phyloP scores from a whole-genome alignment of 2,888 invertebrate species.

The Deilephila porcellus region DNA sequence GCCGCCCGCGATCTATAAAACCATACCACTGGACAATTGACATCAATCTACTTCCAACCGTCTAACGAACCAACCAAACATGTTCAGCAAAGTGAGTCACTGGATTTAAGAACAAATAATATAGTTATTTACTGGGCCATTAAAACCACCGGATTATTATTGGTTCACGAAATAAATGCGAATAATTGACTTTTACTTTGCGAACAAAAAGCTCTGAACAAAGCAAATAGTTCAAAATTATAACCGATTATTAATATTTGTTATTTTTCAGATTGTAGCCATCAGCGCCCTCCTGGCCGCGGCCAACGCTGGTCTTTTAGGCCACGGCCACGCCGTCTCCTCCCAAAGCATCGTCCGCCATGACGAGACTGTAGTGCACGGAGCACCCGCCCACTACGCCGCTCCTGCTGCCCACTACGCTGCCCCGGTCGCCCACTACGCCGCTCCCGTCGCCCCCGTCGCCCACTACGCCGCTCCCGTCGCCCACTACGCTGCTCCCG shows the following conservation, averaged over 20 bases:
- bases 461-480: constrained; percentile 33
- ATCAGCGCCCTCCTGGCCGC: constrained; percentile 71
- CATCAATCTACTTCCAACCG: constrained; percentile 54
- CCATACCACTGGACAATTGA: constrained; percentile 49
- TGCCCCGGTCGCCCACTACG: constrained; percentile 50
- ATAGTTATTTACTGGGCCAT: neutral
- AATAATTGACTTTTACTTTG: neutral
- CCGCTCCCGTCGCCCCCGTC: constrained; percentile 40
- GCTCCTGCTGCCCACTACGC: constrained; percentile 45
- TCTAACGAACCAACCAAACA: constrained; percentile 48
- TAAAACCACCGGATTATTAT: no score
- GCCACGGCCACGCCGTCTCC: constrained; percentile 61
- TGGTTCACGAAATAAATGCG: no score
- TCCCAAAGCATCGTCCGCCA: constrained; percentile 71
- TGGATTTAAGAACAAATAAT: constrained; percentile 5
- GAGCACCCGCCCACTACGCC: constrained; percentile 39
- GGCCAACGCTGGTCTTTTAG: constrained; percentile 73
- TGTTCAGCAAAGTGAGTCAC: constrained; percentile 69
- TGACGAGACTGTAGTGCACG: constrained; percentile 53
- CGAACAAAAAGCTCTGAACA: neutral
- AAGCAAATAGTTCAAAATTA: neutral
- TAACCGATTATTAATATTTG: neutral
- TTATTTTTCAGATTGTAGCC: constrained; percentile 66
- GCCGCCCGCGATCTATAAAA: constrained; percentile 47
- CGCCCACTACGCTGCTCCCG: constrained; percentile 34